Evolutionary conservation across 2,113 vertebrate species (phyloP).

Genomic region (Leucopternis melanops): DNA sequence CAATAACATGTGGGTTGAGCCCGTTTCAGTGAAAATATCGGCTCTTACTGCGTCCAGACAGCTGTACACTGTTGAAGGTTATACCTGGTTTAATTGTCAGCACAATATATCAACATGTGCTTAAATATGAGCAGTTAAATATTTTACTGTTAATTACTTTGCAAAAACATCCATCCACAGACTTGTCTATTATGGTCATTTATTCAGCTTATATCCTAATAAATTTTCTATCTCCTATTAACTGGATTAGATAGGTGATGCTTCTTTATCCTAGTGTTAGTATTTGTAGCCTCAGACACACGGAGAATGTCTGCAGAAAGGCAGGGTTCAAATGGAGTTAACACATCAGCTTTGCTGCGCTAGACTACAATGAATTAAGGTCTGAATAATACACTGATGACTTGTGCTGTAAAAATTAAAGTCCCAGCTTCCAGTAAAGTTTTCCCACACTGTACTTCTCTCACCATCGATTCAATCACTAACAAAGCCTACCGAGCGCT

Average conservation of each 20-base stretch:
- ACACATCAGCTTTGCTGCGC: background rate
- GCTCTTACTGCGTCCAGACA: background rate
- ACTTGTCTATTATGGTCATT: background rate
- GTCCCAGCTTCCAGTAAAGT: background rate
- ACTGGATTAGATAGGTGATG: background rate
- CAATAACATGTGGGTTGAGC: background rate
- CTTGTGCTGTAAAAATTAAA: background rate
- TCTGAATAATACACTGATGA: background rate
- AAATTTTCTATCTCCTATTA: background rate
- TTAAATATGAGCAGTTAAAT: background rate
- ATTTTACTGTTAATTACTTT: background rate
- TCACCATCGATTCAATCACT: background rate
- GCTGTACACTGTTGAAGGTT: background rate
- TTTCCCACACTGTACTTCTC: background rate
- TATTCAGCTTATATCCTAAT: background rate
- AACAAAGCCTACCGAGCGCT: background rate
- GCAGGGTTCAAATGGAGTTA: background rate
- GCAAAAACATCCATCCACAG: background rate
- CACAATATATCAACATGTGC: background rate
- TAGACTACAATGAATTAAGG: background rate
- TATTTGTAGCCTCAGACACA: background rate
- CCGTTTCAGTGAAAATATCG: background rate
- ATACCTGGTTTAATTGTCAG: background rate
- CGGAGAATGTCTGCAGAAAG: background rate
- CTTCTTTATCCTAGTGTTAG: background rate